phyloP scores from a whole-genome alignment of 1,140 invertebrate genomes.

The Bombus waltoni region DNA sequence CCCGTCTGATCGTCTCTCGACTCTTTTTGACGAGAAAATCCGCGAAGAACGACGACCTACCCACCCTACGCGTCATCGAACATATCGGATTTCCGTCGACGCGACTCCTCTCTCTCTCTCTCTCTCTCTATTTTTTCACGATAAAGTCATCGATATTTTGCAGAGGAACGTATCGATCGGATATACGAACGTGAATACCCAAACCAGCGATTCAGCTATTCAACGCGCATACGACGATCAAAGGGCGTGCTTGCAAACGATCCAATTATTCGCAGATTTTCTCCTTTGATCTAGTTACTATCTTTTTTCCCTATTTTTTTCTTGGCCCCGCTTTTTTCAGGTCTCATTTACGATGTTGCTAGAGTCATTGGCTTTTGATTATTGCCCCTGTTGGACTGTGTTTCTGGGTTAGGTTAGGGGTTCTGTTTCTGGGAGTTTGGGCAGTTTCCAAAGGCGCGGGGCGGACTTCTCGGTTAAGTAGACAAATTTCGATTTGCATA shows the following conservation, averaged over 20 bases:
- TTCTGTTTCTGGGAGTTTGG: no score
- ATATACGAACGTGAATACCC: background rate
- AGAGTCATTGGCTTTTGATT: no score
- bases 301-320: background rate
- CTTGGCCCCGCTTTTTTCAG: background rate
- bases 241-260: background rate
- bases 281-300: background rate
- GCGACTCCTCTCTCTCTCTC: background rate
- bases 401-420: no score
- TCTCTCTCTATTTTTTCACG: background rate
- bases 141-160: background rate
- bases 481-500: no score
- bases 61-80: background rate
- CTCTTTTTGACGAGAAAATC: conserved; percentile 27
- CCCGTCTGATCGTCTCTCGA: conserved; percentile 14
- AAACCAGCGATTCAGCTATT: background rate
- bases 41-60: conserved; percentile 2
- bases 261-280: background rate
- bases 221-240: background rate
- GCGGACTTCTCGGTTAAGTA: no score
- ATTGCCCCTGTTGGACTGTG: no score
- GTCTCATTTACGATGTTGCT: background rate
- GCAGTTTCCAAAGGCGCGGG: no score
- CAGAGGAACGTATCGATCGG: background rate
- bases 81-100: conserved; percentile 13